Percentiles rank a stretch among this genome's conserved stretches.
These are phyloP conservation scores for Tethya wilhelma DNA, from an alignment of 37 sponge, comb jelly and placozoan genomes.

Conservation along the genomic window DNA sequence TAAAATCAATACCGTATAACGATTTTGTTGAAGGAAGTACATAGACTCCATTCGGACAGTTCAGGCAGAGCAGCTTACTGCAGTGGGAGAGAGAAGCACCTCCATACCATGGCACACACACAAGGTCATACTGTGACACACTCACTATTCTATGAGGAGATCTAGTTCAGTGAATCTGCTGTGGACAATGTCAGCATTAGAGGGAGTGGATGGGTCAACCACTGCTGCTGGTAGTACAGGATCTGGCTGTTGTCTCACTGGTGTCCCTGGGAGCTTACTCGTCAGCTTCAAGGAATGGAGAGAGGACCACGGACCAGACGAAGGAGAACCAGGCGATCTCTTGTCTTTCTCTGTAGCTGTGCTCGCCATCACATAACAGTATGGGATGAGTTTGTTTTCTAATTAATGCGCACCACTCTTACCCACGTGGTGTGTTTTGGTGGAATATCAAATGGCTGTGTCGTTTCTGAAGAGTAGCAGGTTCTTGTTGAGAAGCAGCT, in stretches of 20 bases:
- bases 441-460: no score
- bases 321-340: not conserved
- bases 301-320: constrained; percentile 32
- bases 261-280: constrained; percentile 24
- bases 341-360: no score
- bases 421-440: no score
- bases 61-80: constrained; percentile 50
- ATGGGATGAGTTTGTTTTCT: no score
- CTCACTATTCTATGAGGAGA: constrained; percentile 54
- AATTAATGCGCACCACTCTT: no score
- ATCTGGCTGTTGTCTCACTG: constrained; percentile 9
- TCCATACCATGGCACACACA: not conserved
- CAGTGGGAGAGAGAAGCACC: not conserved
- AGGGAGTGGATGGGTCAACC: not conserved
- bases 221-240: not conserved
- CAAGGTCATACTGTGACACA: not conserved
- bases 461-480: no score
- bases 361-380: not conserved
- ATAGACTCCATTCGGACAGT: constrained; percentile 54
- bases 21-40: constrained; percentile 62
- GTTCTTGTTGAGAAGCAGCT: no score
- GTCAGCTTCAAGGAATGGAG: constrained; percentile 30
- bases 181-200: constrained; percentile 4
- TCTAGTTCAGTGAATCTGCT: constrained; percentile 34
- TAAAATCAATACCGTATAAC: constrained; percentile 70